Evolutionary conservation across 1,140 invertebrate genomes (phyloP).

Genomic region (Drosophila sucinea): DNA sequence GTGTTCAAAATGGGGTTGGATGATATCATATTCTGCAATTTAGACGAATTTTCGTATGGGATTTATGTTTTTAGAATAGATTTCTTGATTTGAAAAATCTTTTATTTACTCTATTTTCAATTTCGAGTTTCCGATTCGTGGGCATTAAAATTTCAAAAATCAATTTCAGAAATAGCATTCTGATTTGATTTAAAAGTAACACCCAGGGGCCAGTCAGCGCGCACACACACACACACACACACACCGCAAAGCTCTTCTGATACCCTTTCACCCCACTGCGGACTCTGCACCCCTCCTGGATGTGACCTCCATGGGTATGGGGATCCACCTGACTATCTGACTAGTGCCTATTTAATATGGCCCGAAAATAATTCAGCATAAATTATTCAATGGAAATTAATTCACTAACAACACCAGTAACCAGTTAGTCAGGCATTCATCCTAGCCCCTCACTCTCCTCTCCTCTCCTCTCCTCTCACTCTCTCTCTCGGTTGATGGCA

Average conservation of each 20-base stretch:
- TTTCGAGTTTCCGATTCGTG: neutral
- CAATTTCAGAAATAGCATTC: constrained; percentile 79
- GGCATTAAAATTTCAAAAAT: constrained; percentile 79
- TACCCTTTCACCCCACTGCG: neutral
- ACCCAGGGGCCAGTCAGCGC: constrained; percentile 46
- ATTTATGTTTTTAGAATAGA: too few species aligned
- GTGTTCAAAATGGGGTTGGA: too few species aligned
- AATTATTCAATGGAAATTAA: constrained; percentile 82
- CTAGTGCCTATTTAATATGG: constrained; percentile 54
- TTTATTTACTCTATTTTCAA: neutral
- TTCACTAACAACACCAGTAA: constrained; percentile 78
- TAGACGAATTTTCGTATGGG: too few species aligned
- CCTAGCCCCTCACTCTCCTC: constrained; percentile 23
- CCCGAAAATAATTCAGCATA: constrained; percentile 77
- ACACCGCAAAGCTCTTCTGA: constrained; percentile 44
- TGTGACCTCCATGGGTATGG: constrained; percentile 8
- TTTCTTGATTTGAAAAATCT: neutral
- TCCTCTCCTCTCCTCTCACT: constrained; percentile 18
- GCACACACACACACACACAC: constrained; percentile 14
- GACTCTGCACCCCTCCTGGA: neutral
- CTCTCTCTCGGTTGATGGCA: constrained; percentile 39
- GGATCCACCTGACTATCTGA: constrained; percentile 14
- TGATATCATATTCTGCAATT: too few species aligned
- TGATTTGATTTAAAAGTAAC: constrained; percentile 80
- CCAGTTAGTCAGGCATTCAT: constrained; percentile 21